Conservation (phyloP, 2,888 invertebrate species). For the Malachius bipustulatus region DNA sequence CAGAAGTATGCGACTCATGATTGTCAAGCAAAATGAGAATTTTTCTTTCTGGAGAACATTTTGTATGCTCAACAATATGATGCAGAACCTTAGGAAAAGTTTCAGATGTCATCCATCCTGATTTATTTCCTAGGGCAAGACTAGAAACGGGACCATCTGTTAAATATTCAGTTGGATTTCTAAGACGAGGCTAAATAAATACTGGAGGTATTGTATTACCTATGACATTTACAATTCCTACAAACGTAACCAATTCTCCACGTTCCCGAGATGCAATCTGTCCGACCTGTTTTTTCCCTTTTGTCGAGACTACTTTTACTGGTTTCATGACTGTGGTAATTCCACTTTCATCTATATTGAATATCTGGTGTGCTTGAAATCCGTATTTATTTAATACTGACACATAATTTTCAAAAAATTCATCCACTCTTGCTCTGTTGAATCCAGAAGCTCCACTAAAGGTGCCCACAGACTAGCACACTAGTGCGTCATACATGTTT, state of each 20-base stretch:
- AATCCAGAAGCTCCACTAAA: conserved; percentile 21
- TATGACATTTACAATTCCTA: conserved; percentile 17
- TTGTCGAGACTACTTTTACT: conserved; percentile 20
- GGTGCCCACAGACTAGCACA: too few species aligned
- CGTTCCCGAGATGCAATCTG: conserved; percentile 12
- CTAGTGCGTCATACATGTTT: too few species aligned
- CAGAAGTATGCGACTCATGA: conserved; percentile 11
- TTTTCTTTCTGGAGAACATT: too few species aligned
- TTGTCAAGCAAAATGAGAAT: too few species aligned
- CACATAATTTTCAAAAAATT: conserved; percentile 20
- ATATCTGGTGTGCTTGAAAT: conserved; percentile 17
- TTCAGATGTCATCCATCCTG: conserved; percentile 17
- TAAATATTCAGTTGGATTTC: conserved; percentile 16
- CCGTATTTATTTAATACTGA: conserved; percentile 10
- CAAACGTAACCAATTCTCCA: conserved; percentile 15
- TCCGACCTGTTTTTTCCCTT: too few species aligned
- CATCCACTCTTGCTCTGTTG: conserved; percentile 20
- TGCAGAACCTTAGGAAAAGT: conserved; percentile 15
- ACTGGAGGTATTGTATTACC: conserved; percentile 17
- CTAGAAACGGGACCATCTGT: conserved; percentile 14
- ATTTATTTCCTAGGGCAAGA: conserved; percentile 15
- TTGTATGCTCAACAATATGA: conserved; percentile 12
- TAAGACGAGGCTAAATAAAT: conserved; percentile 16
- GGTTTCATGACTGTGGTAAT: conserved; percentile 22
- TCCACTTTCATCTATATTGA: conserved; percentile 22